These are phyloP conservation scores for Corythornis madagascariensis DNA, from an alignment of 2,113 vertebrate genomes.

Conservation along the genomic window DNA sequence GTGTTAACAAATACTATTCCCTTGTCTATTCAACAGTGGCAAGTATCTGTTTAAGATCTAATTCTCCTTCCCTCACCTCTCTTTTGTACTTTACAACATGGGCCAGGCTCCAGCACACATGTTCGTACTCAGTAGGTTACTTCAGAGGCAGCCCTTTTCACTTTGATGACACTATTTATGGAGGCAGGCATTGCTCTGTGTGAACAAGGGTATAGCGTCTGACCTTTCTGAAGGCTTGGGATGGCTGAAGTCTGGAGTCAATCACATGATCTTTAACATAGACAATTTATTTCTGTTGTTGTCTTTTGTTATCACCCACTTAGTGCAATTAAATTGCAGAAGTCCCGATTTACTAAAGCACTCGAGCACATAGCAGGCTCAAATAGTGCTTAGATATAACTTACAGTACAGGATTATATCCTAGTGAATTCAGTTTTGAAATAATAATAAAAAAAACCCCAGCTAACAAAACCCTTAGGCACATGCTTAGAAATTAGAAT, in stretches of 20 bases:
- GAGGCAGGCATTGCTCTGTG: slow-evolving; percentile 53
- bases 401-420: neutral
- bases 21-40: slow-evolving; percentile 32
- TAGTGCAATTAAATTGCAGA: slow-evolving; percentile 39
- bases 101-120: slow-evolving; percentile 66
- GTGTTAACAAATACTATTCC: slow-evolving; percentile 63
- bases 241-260: slow-evolving; percentile 55
- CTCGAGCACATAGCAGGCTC: neutral
- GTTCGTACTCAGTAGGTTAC: slow-evolving; percentile 60
- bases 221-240: slow-evolving; percentile 22
- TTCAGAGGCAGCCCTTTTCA: slow-evolving; percentile 57
- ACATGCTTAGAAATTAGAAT: neutral
- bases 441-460: neutral
- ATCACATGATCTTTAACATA: slow-evolving; percentile 46
- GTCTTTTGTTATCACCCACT: slow-evolving; percentile 53
- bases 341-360: slow-evolving; percentile 18
- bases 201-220: slow-evolving; percentile 44
- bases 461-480: neutral
- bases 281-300: slow-evolving; percentile 48
- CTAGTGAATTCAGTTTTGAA: slow-evolving; percentile 15
- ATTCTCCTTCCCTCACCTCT: slow-evolving; percentile 64
- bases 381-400: slow-evolving; percentile 5
- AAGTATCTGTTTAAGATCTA: slow-evolving; percentile 64
- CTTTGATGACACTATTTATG: slow-evolving; percentile 71
- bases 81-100: slow-evolving; percentile 64